These are phyloP conservation scores for Piscicola geometra DNA, from an alignment of 2,888 invertebrate genomes.

Conservation along the genomic window DNA sequence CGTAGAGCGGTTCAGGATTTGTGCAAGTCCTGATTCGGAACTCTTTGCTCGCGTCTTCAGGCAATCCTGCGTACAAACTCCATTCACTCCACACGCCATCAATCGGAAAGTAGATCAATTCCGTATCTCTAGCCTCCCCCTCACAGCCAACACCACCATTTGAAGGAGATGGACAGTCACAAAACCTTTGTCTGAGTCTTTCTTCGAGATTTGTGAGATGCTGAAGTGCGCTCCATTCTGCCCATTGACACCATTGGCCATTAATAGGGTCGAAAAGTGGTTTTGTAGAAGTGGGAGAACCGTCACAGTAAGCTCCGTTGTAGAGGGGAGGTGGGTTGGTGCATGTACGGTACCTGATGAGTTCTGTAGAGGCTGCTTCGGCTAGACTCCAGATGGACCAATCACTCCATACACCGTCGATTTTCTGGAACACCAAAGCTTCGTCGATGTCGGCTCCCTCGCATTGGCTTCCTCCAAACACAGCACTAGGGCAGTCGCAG, in stretches of 20 bases:
- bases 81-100: conserved; percentile 23
- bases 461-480: conserved; percentile 17
- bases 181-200: conserved; percentile 7
- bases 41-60: not conserved
- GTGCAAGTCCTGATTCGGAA: conserved; percentile 17
- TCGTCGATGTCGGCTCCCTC: conserved; percentile 23
- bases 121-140: not conserved
- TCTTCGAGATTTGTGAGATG: not conserved
- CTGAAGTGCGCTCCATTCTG: conserved; percentile 13
- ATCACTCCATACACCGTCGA: conserved; percentile 37
- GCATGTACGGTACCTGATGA: conserved; percentile 49
- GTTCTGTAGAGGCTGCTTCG: not conserved
- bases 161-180: conserved; percentile 20
- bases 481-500: conserved; percentile 25
- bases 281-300: conserved; percentile 35
- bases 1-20: not conserved
- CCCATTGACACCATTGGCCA: conserved; percentile 22
- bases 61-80: not conserved
- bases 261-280: not conserved
- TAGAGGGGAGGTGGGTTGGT: conserved; percentile 49
- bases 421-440: not conserved
- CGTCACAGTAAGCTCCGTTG: conserved; percentile 50
- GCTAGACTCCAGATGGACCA: conserved; percentile 39
- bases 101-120: not conserved
- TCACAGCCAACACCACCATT: conserved; percentile 21